Base-by-base conservation (phyloP, 2,888 invertebrate genomes). In the Melanostoma mellinum region DNA sequence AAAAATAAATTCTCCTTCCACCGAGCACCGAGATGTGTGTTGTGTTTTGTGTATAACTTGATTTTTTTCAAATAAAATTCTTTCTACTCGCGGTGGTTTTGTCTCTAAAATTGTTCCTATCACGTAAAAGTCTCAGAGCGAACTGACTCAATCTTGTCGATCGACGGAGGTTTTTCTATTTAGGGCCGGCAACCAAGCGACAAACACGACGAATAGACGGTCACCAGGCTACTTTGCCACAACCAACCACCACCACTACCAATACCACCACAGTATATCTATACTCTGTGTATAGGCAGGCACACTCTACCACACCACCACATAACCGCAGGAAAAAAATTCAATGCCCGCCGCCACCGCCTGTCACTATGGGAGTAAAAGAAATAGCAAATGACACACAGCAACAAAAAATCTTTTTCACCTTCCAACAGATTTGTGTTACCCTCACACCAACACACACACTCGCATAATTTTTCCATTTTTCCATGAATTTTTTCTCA, bases 81-180 rank as follows among this genome's bases (percentile, higher is more conserved):
- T 46, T 44, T 5, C 10, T 6, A 40, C 56, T 55, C 73, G 68
- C 74, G 52, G 10, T 80, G 36, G 40, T 33, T 35, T 33, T 20
- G 20, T 20, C 20, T 44, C 44, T 20, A 61, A 61, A 46, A 68
- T 40, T 61, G 80, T 90, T 89, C 89, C 88, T 88, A 88, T 88
- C 90, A 88, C 90, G 89, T 87, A 90, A 89, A 90, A 89, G 90
- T 90, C 91, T 90, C 89, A 90, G 88, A 89, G 89, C 89, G 89
- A 91, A 91, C 91, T 91, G 91, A 89, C 88, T 90, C 89, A 89
- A 89, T 88, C 89, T 87, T 88, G 87, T 80, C 88, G 90, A 90
- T 90, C 91, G 89, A 89, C 89, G 88, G 80, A 89, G 89, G 89
- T 91, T 91, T 91, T 90, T 91, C 86, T 80, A 86, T 85, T 90